These are phyloP conservation scores for Pseudorasbora parva DNA, from an alignment of 2,113 vertebrate genomes.

Conservation along the genomic window DNA sequence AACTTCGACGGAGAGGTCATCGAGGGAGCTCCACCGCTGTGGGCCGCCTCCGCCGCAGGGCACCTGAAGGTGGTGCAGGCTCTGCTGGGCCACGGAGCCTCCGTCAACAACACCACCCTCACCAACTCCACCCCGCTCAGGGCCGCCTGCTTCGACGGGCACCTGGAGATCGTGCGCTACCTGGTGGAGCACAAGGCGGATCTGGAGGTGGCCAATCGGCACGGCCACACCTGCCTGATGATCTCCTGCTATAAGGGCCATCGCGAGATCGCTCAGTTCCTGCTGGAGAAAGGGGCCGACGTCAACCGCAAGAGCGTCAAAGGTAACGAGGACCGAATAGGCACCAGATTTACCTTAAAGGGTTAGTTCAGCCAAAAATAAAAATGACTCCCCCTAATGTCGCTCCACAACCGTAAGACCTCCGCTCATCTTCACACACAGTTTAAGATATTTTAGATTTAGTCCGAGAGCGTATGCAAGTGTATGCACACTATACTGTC, in stretches of 20 bases:
- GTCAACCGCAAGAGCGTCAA: constrained; percentile 98
- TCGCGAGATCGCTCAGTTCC: constrained; percentile 95
- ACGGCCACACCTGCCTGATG: constrained; percentile 97
- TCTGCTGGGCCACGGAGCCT: constrained; percentile 90
- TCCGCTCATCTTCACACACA: too few relatives aligned
- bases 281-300: constrained; percentile 95
- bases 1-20: constrained; percentile 98
- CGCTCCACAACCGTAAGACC: too few relatives aligned
- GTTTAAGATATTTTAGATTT: too few relatives aligned
- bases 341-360: too few relatives aligned
- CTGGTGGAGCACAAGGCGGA: constrained; percentile 97
- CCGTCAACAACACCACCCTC: constrained; percentile 96
- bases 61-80: constrained; percentile 96
- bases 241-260: constrained; percentile 99
- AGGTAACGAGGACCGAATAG: too few relatives aligned
- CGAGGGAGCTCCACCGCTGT: constrained; percentile 93
- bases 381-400: too few relatives aligned
- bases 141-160: constrained; percentile 97
- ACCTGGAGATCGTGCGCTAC: constrained; percentile 95
- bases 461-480: too few relatives aligned
- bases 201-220: constrained; percentile 95
- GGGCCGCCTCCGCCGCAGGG: constrained; percentile 95
- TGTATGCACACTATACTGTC: too few relatives aligned
- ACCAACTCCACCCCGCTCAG: constrained; percentile 95
- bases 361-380: too few relatives aligned